Conservation (phyloP, 2,797 vertebrate genomes). For the Chelonia mydas region DNA sequence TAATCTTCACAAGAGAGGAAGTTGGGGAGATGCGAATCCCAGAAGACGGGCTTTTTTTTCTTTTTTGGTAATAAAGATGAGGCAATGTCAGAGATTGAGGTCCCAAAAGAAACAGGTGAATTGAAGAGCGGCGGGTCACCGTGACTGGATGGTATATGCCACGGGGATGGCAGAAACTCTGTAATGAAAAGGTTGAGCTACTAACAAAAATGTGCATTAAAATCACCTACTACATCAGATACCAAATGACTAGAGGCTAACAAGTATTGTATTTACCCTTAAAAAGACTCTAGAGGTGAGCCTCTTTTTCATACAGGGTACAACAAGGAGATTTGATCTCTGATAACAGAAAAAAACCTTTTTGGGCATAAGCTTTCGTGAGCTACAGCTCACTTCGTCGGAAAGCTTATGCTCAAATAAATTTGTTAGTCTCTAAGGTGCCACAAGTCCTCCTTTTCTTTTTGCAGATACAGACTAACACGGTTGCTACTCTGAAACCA, state of each 20-base stretch:
- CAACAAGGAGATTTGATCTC: neutral
- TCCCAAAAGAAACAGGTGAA: constrained; percentile 12
- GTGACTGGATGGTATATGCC: neutral
- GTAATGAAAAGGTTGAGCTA: neutral
- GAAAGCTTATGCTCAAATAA: no score
- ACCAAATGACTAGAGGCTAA: constrained; percentile 3
- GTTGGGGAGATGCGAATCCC: constrained; percentile 16
- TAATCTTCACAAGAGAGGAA: neutral
- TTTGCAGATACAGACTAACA: no score
- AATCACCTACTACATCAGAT: neutral
- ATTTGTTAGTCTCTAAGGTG: no score
- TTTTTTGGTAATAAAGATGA: constrained; percentile 36
- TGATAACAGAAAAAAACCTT: neutral
- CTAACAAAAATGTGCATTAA: neutral
- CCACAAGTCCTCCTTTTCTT: no score
- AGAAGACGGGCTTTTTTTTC: neutral
- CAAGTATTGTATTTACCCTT: neutral
- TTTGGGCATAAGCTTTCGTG: no score
- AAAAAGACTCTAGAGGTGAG: neutral
- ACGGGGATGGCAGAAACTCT: neutral
- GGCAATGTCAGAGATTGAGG: neutral
- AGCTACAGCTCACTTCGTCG: no score
- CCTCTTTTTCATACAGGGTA: neutral
- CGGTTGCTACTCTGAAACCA: no score
- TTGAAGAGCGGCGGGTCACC: neutral